A percentile compares a stretch with the other conserved stretches of the same genome.
phyloP scores from a whole-genome alignment of 2,797 vertebrate genomes.

The Scolopax bukidnonensis region DNA sequence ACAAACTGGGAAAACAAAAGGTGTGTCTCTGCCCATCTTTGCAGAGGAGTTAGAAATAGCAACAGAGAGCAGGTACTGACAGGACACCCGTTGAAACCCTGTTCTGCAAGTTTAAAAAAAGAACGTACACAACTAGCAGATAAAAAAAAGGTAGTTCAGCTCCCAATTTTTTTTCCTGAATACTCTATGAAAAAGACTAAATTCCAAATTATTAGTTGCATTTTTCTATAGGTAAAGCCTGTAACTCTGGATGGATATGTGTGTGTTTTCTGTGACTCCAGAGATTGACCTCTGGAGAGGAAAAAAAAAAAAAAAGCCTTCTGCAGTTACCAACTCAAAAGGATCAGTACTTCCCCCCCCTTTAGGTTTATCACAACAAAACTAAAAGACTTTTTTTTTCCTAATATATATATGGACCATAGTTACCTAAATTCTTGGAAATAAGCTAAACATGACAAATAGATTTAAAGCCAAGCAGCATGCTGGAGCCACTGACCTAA shows the following conservation, averaged over 20 bases:
- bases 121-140: neutral
- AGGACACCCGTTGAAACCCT: neutral
- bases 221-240: neutral
- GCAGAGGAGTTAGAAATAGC: neutral
- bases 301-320: neutral
- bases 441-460: constrained; percentile 32
- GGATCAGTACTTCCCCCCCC: neutral
- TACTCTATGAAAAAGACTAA: neutral
- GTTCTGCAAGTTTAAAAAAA: neutral
- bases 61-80: neutral
- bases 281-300: neutral
- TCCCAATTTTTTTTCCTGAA: neutral
- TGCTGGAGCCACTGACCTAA: constrained; percentile 38
- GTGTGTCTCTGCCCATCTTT: neutral
- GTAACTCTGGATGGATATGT: too few species aligned
- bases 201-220: neutral
- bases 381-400: neutral
- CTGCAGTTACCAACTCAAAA: neutral
- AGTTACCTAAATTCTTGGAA: constrained; percentile 27
- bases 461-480: neutral
- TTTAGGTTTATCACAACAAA: neutral
- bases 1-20: neutral
- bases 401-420: neutral
- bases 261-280: neutral
- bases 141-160: neutral